These are phyloP conservation scores for Halictus ligatus DNA, from an alignment of 2,888 invertebrate genomes.

Conservation along the genomic window DNA sequence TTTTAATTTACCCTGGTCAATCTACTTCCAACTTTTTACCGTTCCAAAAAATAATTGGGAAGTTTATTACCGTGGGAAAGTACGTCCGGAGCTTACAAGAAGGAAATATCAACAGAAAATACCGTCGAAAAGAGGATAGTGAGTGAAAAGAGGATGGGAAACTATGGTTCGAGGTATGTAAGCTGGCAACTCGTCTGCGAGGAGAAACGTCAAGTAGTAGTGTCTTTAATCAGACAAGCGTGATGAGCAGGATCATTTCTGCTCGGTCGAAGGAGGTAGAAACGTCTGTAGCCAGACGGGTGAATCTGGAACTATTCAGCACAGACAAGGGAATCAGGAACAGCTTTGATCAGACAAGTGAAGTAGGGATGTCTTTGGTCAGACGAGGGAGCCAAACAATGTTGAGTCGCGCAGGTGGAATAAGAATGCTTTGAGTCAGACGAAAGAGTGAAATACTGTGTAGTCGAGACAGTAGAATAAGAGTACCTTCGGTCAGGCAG, in stretches of 20 bases:
- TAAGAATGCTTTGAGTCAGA: background rate
- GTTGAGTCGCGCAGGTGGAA: background rate
- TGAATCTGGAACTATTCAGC: background rate
- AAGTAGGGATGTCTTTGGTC: background rate
- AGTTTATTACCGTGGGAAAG: background rate
- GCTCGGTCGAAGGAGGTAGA: background rate
- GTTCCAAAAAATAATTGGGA: background rate
- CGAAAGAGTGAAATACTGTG: background rate
- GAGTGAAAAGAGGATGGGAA: background rate
- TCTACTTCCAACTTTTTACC: background rate
- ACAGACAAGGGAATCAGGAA: background rate
- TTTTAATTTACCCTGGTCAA: background rate
- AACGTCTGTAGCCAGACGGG: background rate
- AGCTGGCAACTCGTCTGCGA: background rate
- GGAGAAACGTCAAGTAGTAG: background rate
- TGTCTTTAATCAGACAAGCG: conserved; percentile 13
- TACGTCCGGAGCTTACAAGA: background rate
- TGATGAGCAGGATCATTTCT: background rate
- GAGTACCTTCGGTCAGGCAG: background rate
- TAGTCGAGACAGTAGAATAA: background rate
- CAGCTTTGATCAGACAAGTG: background rate
- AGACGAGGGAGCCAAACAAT: background rate
- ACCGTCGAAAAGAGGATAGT: background rate
- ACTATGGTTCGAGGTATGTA: background rate
- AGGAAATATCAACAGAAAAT: background rate